Conservation (phyloP, 2,888 invertebrate genomes). For the Glyphotaelius pellucidus region DNA sequence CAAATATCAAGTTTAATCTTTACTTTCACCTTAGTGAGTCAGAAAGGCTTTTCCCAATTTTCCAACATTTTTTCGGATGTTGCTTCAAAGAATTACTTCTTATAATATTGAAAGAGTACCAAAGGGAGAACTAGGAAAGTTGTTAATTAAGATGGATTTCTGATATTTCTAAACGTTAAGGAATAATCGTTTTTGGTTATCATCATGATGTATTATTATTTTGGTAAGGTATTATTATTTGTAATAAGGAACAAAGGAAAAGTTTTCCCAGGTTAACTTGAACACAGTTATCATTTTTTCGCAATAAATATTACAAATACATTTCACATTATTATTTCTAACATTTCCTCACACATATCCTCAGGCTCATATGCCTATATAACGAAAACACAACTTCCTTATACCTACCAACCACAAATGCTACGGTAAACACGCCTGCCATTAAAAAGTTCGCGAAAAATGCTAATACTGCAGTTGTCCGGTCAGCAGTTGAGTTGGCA, state of each 20-base stretch:
- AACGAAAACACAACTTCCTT: no score
- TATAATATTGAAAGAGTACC: neutral
- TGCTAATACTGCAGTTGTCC: no score
- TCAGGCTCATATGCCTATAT: no score
- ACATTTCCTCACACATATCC: neutral
- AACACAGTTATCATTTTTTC: neutral
- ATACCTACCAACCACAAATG: no score
- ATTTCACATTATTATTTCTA: neutral
- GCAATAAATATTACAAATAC: neutral
- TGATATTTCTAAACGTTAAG: neutral
- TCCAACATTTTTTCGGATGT: neutral
- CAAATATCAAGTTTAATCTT: neutral
- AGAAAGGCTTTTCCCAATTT: neutral
- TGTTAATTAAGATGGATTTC: neutral
- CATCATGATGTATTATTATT: neutral
- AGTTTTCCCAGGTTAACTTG: neutral
- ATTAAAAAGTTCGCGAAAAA: no score
- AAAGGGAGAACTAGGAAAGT: neutral
- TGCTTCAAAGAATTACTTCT: neutral
- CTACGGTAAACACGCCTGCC: no score
- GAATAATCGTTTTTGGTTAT: neutral
- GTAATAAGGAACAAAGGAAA: neutral
- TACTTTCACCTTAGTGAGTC: neutral
- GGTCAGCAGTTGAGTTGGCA: no score
- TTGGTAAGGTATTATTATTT: neutral